Conservation (phyloP, 1,140 invertebrate genomes). For the Meloidogyne chitwoodi region DNA sequence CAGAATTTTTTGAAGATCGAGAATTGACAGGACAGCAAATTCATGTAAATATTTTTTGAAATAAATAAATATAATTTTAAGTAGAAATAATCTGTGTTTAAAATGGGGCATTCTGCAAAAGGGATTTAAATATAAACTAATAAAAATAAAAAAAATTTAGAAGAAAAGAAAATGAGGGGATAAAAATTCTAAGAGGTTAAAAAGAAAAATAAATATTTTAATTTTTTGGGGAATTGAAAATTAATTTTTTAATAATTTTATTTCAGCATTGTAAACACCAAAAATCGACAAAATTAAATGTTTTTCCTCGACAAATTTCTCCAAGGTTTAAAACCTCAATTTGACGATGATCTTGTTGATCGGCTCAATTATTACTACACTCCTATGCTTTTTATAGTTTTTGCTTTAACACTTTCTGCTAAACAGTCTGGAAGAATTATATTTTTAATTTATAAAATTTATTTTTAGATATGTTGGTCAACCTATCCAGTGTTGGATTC, state of each 20-base stretch:
- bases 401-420: conserved; percentile 55
- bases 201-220: not conserved
- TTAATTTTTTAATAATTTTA: not conserved
- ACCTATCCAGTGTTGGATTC: conserved; percentile 59
- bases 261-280: not conserved
- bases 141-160: no score
- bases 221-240: not conserved
- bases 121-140: not conserved
- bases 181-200: not conserved
- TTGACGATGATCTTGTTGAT: conserved; percentile 65
- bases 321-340: conserved; percentile 60
- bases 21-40: not conserved
- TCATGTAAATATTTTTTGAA: not conserved
- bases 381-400: conserved; percentile 61
- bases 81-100: not conserved
- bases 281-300: conserved; percentile 33
- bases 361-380: conserved; percentile 63
- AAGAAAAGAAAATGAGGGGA: no score
- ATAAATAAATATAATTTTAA: not conserved
- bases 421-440: conserved; percentile 49
- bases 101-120: not conserved
- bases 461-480: conserved; percentile 55
- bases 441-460: not conserved
- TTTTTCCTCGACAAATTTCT: conserved; percentile 59
- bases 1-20: not conserved